These are phyloP conservation scores for Ctenopoma kingsleyae DNA, from an alignment of 2,797 vertebrate species.

Conservation along the genomic window DNA sequence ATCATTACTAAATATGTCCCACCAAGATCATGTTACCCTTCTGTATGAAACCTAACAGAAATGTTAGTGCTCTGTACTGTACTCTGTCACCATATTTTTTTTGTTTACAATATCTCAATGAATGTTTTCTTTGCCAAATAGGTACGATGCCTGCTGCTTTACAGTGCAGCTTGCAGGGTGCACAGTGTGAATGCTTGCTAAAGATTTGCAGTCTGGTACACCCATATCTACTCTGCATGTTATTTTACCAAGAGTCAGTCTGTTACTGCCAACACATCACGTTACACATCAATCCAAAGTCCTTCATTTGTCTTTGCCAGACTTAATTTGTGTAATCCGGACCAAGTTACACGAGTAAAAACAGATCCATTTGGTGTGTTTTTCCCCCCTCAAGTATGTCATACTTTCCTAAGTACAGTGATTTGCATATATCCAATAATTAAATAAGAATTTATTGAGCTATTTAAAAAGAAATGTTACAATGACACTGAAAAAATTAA, in stretches of 20 bases:
- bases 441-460: constrained; percentile 64
- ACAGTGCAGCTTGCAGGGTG: constrained; percentile 43
- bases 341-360: neutral
- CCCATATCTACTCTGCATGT: constrained; percentile 44
- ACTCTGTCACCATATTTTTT: constrained; percentile 23
- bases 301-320: constrained; percentile 44
- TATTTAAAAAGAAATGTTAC: constrained; percentile 59
- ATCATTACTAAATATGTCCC: constrained; percentile 3
- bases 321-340: constrained; percentile 40
- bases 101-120: constrained; percentile 62
- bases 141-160: constrained; percentile 76
- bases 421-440: constrained; percentile 78
- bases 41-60: constrained; percentile 38
- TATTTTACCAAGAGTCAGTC: constrained; percentile 47
- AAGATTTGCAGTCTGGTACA: constrained; percentile 60
- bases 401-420: constrained; percentile 16
- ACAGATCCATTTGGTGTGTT: neutral
- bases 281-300: constrained; percentile 43
- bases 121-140: constrained; percentile 83
- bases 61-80: constrained; percentile 41
- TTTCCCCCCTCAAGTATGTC: constrained; percentile 22
- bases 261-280: constrained; percentile 40
- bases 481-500: constrained; percentile 66
- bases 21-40: constrained; percentile 19
- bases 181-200: constrained; percentile 46